Conservation (phyloP, 2,113 vertebrate species). For the Ornithorhynchus anatinus region DNA sequence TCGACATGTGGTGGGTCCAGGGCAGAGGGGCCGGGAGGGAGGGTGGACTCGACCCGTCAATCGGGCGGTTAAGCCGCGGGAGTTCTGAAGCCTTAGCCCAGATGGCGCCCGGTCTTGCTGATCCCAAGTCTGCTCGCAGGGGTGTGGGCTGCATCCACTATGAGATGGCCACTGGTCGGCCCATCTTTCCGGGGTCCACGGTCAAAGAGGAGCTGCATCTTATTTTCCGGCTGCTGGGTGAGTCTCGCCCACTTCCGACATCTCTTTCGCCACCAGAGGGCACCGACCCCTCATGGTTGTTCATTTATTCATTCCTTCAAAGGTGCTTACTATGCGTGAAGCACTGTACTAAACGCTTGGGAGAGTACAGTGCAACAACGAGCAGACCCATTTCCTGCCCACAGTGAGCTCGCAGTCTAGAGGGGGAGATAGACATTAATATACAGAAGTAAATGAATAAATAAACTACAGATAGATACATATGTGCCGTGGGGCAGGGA, state of each 20-base stretch:
- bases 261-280: constrained; percentile 58
- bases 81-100: background rate
- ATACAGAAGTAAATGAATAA: no score
- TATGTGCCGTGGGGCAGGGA: no score
- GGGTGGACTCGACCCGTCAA: background rate
- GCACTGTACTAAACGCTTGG: no score
- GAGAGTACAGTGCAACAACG: no score
- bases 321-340: no score
- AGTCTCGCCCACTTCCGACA: constrained; percentile 30
- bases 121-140: constrained; percentile 71
- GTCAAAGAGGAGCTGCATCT: constrained; percentile 95
- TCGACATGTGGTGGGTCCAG: constrained; percentile 92
- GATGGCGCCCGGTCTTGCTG: background rate
- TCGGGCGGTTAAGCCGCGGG: no score
- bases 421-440: no score
- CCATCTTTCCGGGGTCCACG: constrained; percentile 94
- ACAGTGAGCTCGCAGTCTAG: no score
- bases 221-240: constrained; percentile 87
- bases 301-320: no score
- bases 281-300: no score
- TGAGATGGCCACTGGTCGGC: constrained; percentile 93
- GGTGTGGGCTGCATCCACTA: constrained; percentile 93
- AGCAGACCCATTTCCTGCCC: no score
- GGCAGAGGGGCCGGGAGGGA: background rate
- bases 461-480: no score